phyloP scores from a whole-genome alignment of 2,797 vertebrate species.

The Chaenodraco wilsoni region DNA sequence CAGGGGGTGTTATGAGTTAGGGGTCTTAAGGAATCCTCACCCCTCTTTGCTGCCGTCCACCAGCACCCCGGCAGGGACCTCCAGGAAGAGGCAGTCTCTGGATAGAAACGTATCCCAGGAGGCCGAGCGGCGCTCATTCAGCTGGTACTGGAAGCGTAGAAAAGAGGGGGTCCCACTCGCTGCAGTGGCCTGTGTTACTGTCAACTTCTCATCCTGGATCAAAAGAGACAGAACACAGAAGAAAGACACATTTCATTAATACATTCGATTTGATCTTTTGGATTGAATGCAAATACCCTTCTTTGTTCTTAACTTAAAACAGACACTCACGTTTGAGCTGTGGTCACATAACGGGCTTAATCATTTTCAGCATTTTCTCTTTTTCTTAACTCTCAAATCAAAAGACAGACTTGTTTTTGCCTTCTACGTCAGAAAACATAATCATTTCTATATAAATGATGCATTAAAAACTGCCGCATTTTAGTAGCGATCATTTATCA shows the following conservation, averaged over 20 bases:
- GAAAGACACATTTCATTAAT: background rate
- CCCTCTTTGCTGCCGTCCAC: slow-evolving; percentile 97
- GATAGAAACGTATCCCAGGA: slow-evolving; percentile 93
- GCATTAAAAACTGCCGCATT: too few relatives aligned
- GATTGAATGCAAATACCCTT: background rate
- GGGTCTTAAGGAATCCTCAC: slow-evolving; percentile 72
- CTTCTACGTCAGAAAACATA: background rate
- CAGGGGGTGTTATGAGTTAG: background rate
- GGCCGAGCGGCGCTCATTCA: slow-evolving; percentile 90
- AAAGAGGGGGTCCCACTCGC: slow-evolving; percentile 86
- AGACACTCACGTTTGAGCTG: background rate
- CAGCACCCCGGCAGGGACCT: slow-evolving; percentile 91
- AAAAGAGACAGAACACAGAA: background rate
- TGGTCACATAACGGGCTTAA: background rate
- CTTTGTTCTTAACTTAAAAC: too few relatives aligned
- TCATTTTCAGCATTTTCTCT: background rate
- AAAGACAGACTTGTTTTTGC: background rate
- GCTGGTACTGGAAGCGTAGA: slow-evolving; percentile 93
- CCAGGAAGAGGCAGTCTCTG: slow-evolving; percentile 91
- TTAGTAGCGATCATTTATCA: too few relatives aligned
- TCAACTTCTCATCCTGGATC: slow-evolving; percentile 91
- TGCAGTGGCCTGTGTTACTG: slow-evolving; percentile 90
- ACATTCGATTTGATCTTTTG: background rate
- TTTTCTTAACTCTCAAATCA: background rate
- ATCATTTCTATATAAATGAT: too few relatives aligned